Evolutionary conservation across 2,888 invertebrate species (phyloP).

Genomic region (Epinotia demarniana): DNA sequence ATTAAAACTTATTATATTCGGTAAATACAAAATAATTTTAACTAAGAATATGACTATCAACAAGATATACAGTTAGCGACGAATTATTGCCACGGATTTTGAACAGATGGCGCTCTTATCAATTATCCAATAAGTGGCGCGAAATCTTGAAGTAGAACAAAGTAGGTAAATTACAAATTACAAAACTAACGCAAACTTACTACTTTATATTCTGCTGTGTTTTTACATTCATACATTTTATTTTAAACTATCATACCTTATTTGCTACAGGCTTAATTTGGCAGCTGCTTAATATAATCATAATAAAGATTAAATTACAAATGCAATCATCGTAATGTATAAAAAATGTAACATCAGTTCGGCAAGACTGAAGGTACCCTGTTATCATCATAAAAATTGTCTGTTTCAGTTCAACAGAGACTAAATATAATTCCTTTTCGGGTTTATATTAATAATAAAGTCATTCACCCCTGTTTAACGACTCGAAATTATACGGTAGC

Average conservation of each 20-base stretch:
- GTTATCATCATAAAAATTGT: conserved; percentile 12
- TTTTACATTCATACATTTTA: no score
- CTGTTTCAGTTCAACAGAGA: neutral
- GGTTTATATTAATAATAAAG: conserved; percentile 24
- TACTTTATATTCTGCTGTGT: neutral
- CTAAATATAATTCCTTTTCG: conserved; percentile 22
- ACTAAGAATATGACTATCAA: neutral
- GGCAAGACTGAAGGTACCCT: neutral
- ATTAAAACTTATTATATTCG: neutral
- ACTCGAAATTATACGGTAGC: conserved; percentile 12
- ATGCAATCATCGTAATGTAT: neutral
- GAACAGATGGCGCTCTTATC: conserved; percentile 33
- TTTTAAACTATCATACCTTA: no score
- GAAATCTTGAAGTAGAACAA: conserved; percentile 7
- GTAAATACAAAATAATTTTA: neutral
- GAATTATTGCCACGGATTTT: neutral
- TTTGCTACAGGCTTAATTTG: neutral
- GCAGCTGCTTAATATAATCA: no score
- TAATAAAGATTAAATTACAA: no score
- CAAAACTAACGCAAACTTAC: neutral
- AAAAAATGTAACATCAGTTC: neutral
- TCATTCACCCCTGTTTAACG: conserved; percentile 28
- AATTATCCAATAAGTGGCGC: conserved; percentile 23
- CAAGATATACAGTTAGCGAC: neutral
- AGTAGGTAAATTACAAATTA: neutral